Conservation (phyloP, 2,797 vertebrate genomes). For the Anguilla pacifica region DNA sequence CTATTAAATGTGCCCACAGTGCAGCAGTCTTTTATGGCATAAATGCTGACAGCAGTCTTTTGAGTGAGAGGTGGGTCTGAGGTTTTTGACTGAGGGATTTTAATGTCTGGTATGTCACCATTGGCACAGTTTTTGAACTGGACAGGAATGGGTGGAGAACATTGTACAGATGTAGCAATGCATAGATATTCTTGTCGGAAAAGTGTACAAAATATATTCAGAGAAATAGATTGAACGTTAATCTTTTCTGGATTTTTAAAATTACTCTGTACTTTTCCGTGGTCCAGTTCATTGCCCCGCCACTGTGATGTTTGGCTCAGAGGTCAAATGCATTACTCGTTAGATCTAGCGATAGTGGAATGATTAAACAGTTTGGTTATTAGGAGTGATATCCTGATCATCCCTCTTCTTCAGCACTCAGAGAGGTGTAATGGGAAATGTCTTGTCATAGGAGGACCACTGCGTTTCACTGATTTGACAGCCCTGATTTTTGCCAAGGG, state of each 20-base stretch:
- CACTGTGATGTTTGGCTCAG: neutral
- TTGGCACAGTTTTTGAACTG: neutral
- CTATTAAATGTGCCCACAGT: neutral
- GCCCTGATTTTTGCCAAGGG: neutral
- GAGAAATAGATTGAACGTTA: too few relatives aligned
- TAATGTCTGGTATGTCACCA: neutral
- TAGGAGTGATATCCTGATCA: constrained; percentile 28
- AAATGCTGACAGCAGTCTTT: constrained; percentile 22
- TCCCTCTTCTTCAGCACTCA: neutral
- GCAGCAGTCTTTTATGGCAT: constrained; percentile 5
- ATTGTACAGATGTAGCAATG: neutral
- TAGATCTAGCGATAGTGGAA: constrained; percentile 11
- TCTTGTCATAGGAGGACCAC: neutral
- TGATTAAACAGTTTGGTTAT: constrained; percentile 33
- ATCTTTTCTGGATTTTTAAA: neutral
- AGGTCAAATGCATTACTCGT: constrained; percentile 19
- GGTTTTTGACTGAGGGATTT: neutral
- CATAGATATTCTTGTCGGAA: neutral
- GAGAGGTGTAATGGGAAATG: neutral
- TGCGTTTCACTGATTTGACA: neutral
- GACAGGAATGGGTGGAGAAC: neutral
- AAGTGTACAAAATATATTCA: neutral
- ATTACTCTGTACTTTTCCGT: neutral
- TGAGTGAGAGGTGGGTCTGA: neutral
- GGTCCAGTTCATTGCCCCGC: neutral